Percentiles rank a stretch among this genome's conserved stretches.
Conservation (phyloP, 2,797 vertebrate species). For the Chelon auratus region DNA sequence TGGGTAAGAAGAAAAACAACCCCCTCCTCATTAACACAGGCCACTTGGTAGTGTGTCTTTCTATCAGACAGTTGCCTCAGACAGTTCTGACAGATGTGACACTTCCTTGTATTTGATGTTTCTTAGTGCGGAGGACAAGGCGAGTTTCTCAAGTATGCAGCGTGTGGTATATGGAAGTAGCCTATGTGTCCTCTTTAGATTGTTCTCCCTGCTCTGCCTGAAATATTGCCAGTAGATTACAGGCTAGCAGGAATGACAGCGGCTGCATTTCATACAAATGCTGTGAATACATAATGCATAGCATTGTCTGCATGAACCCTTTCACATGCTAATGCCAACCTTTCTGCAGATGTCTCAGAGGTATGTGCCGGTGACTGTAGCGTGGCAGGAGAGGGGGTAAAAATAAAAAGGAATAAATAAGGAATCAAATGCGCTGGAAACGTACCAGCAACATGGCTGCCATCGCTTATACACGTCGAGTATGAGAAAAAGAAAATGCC, state of each 20-base stretch:
- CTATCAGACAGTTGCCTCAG: conserved; percentile 70
- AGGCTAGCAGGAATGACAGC: conserved; percentile 79
- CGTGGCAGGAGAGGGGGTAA: conserved; percentile 53
- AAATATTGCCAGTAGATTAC: conserved; percentile 81
- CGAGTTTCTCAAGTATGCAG: conserved; percentile 53
- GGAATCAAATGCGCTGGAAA: conserved; percentile 54
- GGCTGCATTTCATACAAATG: conserved; percentile 83
- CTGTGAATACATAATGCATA: conserved; percentile 84
- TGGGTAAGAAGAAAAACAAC: conserved; percentile 67
- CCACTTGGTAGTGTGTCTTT: conserved; percentile 63
- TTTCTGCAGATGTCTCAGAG: conserved; percentile 81
- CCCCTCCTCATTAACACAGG: conserved; percentile 79
- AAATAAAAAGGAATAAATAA: conserved; percentile 61
- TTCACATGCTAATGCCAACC: conserved; percentile 86
- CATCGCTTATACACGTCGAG: conserved; percentile 44
- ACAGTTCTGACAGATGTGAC: conserved; percentile 74
- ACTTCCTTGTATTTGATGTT: conserved; percentile 75
- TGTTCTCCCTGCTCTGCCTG: conserved; percentile 60
- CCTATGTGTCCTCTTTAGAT: conserved; percentile 63
- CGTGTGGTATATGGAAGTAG: conserved; percentile 44
- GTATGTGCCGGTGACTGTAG: conserved; percentile 70
- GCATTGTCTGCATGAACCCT: conserved; percentile 81
- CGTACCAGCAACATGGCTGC: conserved; percentile 38
- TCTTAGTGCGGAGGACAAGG: conserved; percentile 60
- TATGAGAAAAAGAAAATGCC: conserved; percentile 21